phyloP scores from a whole-genome alignment of 2,113 vertebrate genomes.

The Jaculus jaculus region DNA sequence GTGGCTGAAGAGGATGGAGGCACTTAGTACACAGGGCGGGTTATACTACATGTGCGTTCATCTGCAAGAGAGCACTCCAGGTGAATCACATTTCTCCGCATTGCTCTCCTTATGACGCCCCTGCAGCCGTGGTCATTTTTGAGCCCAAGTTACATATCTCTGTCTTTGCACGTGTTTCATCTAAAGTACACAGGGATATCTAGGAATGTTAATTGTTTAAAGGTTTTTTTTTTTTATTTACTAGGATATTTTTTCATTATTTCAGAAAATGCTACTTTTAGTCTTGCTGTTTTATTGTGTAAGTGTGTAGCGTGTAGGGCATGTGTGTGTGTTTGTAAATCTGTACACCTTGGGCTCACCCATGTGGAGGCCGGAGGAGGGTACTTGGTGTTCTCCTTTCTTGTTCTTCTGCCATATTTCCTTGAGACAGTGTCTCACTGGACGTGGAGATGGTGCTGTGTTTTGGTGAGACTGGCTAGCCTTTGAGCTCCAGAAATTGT shows the following conservation, averaged over 20 bases:
- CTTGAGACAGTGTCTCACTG: too few relatives aligned
- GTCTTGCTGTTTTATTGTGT: not conserved
- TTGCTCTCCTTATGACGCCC: not conserved
- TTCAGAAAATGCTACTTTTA: not conserved
- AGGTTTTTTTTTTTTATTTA: not conserved
- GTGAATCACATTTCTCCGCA: not conserved
- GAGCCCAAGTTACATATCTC: not conserved
- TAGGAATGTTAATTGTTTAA: not conserved
- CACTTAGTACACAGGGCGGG: not conserved
- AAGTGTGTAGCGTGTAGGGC: too few relatives aligned
- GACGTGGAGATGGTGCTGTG: too few relatives aligned
- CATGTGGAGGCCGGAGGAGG: too few relatives aligned
- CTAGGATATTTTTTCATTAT: not conserved
- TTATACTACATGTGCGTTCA: not conserved
- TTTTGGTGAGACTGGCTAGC: too few relatives aligned
- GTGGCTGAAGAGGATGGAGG: not conserved
- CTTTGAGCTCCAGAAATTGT: too few relatives aligned
- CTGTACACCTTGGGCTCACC: too few relatives aligned
- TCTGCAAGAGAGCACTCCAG: not conserved
- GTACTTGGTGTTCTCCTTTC: too few relatives aligned
- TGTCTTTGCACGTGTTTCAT: not conserved
- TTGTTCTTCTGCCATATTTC: too few relatives aligned
- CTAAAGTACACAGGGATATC: not conserved
- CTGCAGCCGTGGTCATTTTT: not conserved
- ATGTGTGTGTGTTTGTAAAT: not conserved